Evolutionary conservation across 2,888 invertebrate genomes (phyloP).

Genomic region (Tipula vernalis): DNA sequence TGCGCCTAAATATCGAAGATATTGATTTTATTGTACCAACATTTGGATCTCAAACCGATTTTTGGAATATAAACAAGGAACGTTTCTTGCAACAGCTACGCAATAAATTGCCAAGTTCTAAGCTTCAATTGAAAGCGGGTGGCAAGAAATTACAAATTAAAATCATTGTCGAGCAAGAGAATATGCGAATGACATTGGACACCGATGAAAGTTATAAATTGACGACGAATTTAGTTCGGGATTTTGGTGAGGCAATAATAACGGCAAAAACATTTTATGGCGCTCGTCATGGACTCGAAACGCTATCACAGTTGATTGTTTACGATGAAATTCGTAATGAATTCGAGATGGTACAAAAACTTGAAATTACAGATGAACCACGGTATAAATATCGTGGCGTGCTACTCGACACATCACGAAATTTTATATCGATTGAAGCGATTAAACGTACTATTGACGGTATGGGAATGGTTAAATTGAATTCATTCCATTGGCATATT

Average conservation of each 20-base stretch:
- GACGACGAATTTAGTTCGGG: constrained; percentile 25
- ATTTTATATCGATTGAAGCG: constrained; percentile 60
- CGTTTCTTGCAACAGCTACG: constrained; percentile 29
- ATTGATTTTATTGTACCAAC: constrained; percentile 29
- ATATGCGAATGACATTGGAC: constrained; percentile 32
- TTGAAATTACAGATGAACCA: constrained; percentile 60
- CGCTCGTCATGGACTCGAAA: constrained; percentile 48
- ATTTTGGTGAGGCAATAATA: constrained; percentile 37
- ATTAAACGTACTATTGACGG: constrained; percentile 68
- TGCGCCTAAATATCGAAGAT: constrained; percentile 32
- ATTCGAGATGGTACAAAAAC: constrained; percentile 39
- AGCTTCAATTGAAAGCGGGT: constrained; percentile 25
- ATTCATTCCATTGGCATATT: constrained; percentile 91
- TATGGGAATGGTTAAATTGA: constrained; percentile 83
- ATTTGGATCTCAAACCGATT: constrained; percentile 20
- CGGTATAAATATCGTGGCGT: constrained; percentile 80
- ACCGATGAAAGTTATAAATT: constrained; percentile 43
- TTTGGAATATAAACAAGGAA: constrained; percentile 31
- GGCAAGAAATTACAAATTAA: constrained; percentile 35
- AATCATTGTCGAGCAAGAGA: constrained; percentile 27
- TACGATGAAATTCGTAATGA: constrained; percentile 34
- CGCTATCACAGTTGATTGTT: constrained; percentile 33
- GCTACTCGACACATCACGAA: constrained; percentile 80
- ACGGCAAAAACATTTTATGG: constrained; percentile 46
- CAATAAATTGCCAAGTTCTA: constrained; percentile 26